phyloP scores from a whole-genome alignment of 2,797 vertebrate species.

The Sphaeramia orbicularis region DNA sequence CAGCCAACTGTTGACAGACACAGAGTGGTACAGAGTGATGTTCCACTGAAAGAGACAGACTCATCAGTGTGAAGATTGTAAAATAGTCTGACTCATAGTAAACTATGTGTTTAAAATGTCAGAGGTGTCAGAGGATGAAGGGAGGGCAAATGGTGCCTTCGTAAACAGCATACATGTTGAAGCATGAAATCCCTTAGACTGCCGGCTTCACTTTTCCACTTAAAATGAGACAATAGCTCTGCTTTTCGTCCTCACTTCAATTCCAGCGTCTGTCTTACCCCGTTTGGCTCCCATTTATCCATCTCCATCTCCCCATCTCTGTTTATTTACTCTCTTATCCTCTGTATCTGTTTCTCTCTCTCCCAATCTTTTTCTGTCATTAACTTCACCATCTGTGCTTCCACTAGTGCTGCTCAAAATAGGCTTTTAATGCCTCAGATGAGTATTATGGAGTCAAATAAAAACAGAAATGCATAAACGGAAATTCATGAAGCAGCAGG shows the following conservation, averaged over 20 bases:
- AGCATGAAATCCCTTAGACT: conserved; percentile 56
- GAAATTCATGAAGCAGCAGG: conserved; percentile 7
- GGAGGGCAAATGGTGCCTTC: conserved; percentile 30
- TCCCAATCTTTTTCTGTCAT: conserved; percentile 55
- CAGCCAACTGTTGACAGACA: conserved; percentile 63
- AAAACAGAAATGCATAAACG: conserved; percentile 41
- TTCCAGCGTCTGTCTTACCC: conserved; percentile 41
- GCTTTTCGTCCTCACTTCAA: conserved; percentile 30
- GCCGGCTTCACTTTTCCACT: conserved; percentile 52
- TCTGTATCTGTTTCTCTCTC: conserved; percentile 25
- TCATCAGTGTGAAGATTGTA: conserved; percentile 48
- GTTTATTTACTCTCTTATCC: conserved; percentile 48
- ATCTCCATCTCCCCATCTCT: conserved; percentile 37
- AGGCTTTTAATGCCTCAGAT: conserved; percentile 39
- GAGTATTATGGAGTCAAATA: conserved; percentile 40
- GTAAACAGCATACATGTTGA: conserved; percentile 59
- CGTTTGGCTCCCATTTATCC: conserved; percentile 30
- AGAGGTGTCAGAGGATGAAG: conserved; percentile 42
- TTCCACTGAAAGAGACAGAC: conserved; percentile 28
- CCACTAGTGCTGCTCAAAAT: conserved; percentile 39
- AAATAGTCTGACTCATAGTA: conserved; percentile 62
- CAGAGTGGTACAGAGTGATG: conserved; percentile 14
- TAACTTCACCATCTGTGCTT: conserved; percentile 63
- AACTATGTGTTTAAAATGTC: conserved; percentile 59
- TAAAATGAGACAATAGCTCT: conserved; percentile 50